Evolutionary conservation across 2,113 vertebrate genomes (phyloP), one percentile per base, ranked within the genome.

Genomic region (Penelope pileata): DNA sequence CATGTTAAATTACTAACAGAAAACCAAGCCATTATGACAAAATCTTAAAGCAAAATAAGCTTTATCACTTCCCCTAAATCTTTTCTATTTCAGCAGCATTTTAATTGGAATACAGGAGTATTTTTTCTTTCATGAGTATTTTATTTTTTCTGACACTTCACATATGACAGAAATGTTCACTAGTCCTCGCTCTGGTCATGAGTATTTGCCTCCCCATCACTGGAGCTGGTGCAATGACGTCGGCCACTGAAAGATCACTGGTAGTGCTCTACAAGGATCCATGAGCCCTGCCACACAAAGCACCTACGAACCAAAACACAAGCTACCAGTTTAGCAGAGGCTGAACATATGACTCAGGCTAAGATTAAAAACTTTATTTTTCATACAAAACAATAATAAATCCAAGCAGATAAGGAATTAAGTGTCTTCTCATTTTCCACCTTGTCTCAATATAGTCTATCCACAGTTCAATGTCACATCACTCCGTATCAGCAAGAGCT

Each of bases 301-400:
- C 54, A 75, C 16, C 58, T 76, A 50, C 42, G 38, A 86, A 76
- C 45, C 30, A 38, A 60, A 64, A 83, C 38, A 89, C 23, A 58
- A 88, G 29, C 70, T 48, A 68, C 40, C 60, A 80, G 53, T 6
- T 88, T 70, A 96, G 85, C 30, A 87, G 24, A 84, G 45, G 86
- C n/a, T 83, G 54, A 81, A 91, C 12, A 23, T 88, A 59, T 30
- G 54, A 86, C 48, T 51, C 38, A 40, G 29, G 30, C 66, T 93
- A 88, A 86, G 88, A 86, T 95, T 94, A 94, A 94, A 96, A 95
- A 95, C 59, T 97, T 97, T 97, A 97, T 97, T 97, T 93, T 97
- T 95, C 78, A 96, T 97, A 96, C 88, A 96, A 97, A 97, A 96
- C 68, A 94, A 96, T 90, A 97, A 91, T 94, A 94, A 96, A 96